Base-by-base conservation (phyloP, 2,888 invertebrate genomes). In the Ectemnius continuus region DNA sequence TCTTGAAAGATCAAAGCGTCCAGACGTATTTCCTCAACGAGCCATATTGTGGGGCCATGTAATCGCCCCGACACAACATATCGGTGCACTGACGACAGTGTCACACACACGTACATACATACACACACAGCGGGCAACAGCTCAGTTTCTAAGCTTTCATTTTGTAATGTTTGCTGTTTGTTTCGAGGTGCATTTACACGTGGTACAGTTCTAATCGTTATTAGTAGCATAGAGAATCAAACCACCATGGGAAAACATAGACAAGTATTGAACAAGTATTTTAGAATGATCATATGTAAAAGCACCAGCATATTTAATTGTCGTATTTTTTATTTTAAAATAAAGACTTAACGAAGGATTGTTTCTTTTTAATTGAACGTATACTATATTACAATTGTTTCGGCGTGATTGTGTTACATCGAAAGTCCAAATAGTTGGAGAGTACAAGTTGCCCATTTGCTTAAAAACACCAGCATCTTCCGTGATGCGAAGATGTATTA, bases 11-110 rank as follows among this genome's bases (percentile, higher is more conserved):
- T 77, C 63, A 70, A 77, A 76, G 83, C 79, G 78, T 80, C 82
- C 78, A 78, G 75, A 70, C 75, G 70, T 83, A 83, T 82, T 80
- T 79, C 82, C 65, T 80, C 76, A 83, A 71, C 70, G 64, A 78
- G 67, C 76, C 77, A 80, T 78, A 82, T 77, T 65, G 62, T 71
- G 79, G 67, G 71, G 77, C 73, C 75, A 76, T 61, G 23, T 67
- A 63, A 68, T 74, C 16, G 28, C 70, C 78, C 74, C 79, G 71
- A 45, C 76, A 83, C 72, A 61, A 84, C 84, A 85, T 84, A 85
- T 84, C 82, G 75, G 67, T 82, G 66, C 76, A 79, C 26, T 78
- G 73, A 73, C 72, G 71, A 58, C 72, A 61, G 60, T 74, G 59
- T 70, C 28, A 61, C 67, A 45, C 72, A 69, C 62, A 80, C 36